Percentiles rank a stretch among this genome's conserved stretches.
These are phyloP conservation scores for Pseudochirops corinnae DNA, from an alignment of 2,797 vertebrate species.

Conservation along the genomic window DNA sequence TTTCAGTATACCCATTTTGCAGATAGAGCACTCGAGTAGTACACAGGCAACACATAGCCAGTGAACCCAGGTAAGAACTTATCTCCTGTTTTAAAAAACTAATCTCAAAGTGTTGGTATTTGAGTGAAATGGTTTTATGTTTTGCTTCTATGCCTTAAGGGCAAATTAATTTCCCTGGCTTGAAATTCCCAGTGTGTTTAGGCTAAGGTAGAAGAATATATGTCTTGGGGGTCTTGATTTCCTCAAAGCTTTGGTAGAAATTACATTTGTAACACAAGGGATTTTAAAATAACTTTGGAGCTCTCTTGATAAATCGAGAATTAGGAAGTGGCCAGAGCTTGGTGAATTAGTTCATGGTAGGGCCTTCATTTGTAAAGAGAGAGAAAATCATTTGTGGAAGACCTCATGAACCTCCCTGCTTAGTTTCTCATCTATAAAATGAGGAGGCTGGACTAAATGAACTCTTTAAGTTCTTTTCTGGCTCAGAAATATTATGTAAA, in stretches of 20 bases:
- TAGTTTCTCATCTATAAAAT: slow-evolving; percentile 48
- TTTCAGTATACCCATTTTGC: background rate
- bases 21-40: background rate
- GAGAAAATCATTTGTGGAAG: background rate
- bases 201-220: background rate
- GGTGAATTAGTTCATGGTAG: slow-evolving; percentile 37
- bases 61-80: slow-evolving; percentile 10
- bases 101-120: background rate
- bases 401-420: background rate
- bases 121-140: background rate
- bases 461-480: slow-evolving; percentile 31
- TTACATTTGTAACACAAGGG: background rate
- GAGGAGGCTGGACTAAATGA: slow-evolving; percentile 12
- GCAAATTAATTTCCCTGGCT: background rate
- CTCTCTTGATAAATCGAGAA: background rate
- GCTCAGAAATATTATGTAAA: slow-evolving; percentile 51
- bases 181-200: background rate
- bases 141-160: background rate
- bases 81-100: background rate
- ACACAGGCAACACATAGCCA: slow-evolving; percentile 29
- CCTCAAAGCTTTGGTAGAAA: background rate
- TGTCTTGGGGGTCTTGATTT: background rate
- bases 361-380: slow-evolving; percentile 25
- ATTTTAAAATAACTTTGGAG: background rate
- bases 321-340: slow-evolving; percentile 29